A percentile compares a stretch with the other conserved stretches of the same genome.
Conservation (phyloP, 2,888 invertebrate genomes). For the Timema cristinae region DNA sequence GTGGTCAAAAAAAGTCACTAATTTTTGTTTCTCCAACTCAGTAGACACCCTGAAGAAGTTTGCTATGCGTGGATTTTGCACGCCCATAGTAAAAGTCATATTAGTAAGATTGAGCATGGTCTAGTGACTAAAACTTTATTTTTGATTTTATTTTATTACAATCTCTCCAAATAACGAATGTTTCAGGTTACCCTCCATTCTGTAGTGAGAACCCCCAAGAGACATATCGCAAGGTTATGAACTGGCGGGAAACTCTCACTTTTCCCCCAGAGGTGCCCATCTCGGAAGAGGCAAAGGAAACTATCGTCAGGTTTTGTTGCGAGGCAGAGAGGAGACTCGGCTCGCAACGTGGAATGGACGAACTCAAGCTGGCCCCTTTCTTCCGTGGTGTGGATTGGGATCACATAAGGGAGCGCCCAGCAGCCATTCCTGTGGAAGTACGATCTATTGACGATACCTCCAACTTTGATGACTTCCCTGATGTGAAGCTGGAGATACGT, state of each 20-base stretch:
- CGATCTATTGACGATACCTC: slow-evolving; percentile 99
- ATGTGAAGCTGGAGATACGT: slow-evolving; percentile 98
- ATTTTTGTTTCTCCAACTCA: too few species aligned
- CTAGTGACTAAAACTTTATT: too few species aligned
- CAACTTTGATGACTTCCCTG: slow-evolving; percentile 99
- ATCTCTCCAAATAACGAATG: too few species aligned
- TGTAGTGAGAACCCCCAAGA: slow-evolving; percentile 98
- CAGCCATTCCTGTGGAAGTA: slow-evolving; percentile 96
- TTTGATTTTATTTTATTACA: too few species aligned
- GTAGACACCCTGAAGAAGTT: too few species aligned
- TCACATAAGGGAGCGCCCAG: slow-evolving; percentile 96
- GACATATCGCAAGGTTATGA: slow-evolving; percentile 97
- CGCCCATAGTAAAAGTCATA: too few species aligned
- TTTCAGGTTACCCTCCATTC: slow-evolving; percentile 91
- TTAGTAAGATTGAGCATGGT: too few species aligned
- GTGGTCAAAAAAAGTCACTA: too few species aligned
- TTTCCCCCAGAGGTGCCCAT: slow-evolving; percentile 99
- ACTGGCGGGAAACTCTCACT: slow-evolving; percentile 96
- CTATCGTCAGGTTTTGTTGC: slow-evolving; percentile 94
- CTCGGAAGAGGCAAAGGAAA: slow-evolving; percentile 94
- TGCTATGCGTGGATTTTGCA: too few species aligned
- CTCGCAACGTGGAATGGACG: slow-evolving; percentile 85
- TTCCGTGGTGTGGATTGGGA: slow-evolving; percentile 98
- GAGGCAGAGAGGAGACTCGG: slow-evolving; percentile 91
- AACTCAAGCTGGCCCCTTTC: slow-evolving; percentile 86